Evolutionary conservation across 2,797 vertebrate genomes (phyloP), one percentile per base, ranked within the genome.

Genomic region (Siniperca undulata): DNA sequence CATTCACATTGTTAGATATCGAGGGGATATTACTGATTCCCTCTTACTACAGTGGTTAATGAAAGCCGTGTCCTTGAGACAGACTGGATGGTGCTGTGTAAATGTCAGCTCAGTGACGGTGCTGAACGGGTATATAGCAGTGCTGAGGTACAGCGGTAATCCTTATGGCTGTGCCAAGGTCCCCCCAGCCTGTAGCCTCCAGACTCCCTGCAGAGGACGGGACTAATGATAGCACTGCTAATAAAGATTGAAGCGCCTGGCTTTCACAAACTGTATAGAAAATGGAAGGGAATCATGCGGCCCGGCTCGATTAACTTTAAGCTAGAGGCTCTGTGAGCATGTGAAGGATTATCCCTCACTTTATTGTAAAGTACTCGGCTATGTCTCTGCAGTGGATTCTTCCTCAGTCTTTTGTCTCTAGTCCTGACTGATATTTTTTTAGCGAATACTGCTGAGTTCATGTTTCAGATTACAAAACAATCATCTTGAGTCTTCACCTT

Each of bases 31-130:
- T 90, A 91, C 92, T 84, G 89, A 91, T 79, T 88, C 75, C 80
- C 74, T 82, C 85, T 87, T 88, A 89, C 91, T 90, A 84, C 83
- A 75, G 85, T 85, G 87, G 53, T 80, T 93, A 91, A 93, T 94
- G 79, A 93, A 93, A 91, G 83, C 76, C 7, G 36, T 84, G 92
- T 94, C 94, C 93, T 94, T 94, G 89, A 93, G 89, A 81, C 84
- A 53, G 88, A 77, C 88, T 46, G 88, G 84, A 64, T 70, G 77
- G 78, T 30, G 82, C 87, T 82, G 74, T 73, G 67, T 92, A 95
- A 94, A 95, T 95, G 93, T 93, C 94, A 94, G 89, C 86, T 61
- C 77, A 46, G 75, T 40, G 80, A 74, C 77, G 2, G 34, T 72
- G 64, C 76, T 66, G 73, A 75, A 44, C 19, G 67, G 58, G 58